Evolutionary conservation across 2,113 vertebrate species (phyloP).

Genomic region (Thryonomys swinderianus): DNA sequence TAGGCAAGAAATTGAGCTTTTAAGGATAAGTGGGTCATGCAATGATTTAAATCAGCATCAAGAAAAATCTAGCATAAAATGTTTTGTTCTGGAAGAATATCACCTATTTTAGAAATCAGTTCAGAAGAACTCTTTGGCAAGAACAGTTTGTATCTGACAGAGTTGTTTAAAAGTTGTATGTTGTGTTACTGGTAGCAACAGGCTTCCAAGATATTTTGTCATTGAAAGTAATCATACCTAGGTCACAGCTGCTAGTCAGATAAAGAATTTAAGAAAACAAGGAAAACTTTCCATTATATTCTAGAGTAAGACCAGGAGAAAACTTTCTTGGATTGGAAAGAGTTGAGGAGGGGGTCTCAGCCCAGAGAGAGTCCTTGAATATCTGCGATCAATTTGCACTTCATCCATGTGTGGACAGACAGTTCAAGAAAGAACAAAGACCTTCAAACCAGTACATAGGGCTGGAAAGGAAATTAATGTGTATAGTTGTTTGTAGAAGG

Average conservation of each 20-base stretch:
- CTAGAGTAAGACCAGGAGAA: background rate
- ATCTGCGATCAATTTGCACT: background rate
- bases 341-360: background rate
- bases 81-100: conserved; percentile 72
- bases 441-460: background rate
- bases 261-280: conserved; percentile 17
- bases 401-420: background rate
- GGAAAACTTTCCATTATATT: background rate
- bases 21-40: conserved; percentile 73
- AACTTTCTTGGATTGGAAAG: conserved; percentile 4
- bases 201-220: conserved; percentile 54
- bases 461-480: conserved; percentile 46
- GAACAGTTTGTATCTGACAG: conserved; percentile 70
- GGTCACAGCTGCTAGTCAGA: conserved; percentile 53
- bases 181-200: conserved; percentile 77
- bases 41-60: conserved; percentile 66
- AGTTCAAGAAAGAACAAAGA: background rate
- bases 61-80: conserved; percentile 64
- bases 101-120: conserved; percentile 69
- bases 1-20: conserved; percentile 61
- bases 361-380: background rate
- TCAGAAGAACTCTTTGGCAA: conserved; percentile 67
- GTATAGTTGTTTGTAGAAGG: conserved; percentile 53
- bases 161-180: conserved; percentile 65
- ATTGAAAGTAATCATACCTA: conserved; percentile 65